Conservation (phyloP, 2,113 vertebrate genomes). For the Pardalotus punctatus region DNA sequence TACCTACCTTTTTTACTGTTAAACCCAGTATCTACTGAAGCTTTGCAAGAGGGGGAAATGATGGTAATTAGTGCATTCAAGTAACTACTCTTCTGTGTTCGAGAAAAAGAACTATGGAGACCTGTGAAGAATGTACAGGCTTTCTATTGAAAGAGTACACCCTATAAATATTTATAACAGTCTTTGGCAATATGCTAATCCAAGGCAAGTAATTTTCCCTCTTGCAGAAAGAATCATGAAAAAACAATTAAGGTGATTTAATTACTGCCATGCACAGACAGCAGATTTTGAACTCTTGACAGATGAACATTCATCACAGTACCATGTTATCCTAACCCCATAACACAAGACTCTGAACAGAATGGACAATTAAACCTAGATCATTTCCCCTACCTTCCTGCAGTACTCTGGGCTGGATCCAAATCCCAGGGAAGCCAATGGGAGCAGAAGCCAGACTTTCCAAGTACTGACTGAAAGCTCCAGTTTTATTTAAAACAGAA, state of each 20-base stretch:
- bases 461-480: conserved; percentile 7
- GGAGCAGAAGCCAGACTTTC: conserved; percentile 29
- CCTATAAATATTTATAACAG: conserved; percentile 57
- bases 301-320: conserved; percentile 29
- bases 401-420: conserved; percentile 19
- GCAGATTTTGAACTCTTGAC: conserved; percentile 15
- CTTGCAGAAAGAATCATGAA: conserved; percentile 21
- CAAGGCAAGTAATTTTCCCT: conserved; percentile 34
- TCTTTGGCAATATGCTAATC: conserved; percentile 56
- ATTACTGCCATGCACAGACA: conserved; percentile 8
- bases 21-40: background rate
- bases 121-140: conserved; percentile 42
- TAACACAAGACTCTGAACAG: background rate
- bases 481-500: conserved; percentile 18
- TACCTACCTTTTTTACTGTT: conserved; percentile 1
- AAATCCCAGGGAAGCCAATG: conserved; percentile 16
- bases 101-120: conserved; percentile 30
- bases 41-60: background rate
- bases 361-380: conserved; percentile 19
- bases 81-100: background rate
- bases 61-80: background rate
- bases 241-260: conserved; percentile 63
- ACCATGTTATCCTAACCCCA: background rate
- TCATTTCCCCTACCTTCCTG: conserved; percentile 4
- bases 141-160: conserved; percentile 6